phyloP scores from a whole-genome alignment of 2,888 invertebrate genomes.

The Seira sanloemensis region DNA sequence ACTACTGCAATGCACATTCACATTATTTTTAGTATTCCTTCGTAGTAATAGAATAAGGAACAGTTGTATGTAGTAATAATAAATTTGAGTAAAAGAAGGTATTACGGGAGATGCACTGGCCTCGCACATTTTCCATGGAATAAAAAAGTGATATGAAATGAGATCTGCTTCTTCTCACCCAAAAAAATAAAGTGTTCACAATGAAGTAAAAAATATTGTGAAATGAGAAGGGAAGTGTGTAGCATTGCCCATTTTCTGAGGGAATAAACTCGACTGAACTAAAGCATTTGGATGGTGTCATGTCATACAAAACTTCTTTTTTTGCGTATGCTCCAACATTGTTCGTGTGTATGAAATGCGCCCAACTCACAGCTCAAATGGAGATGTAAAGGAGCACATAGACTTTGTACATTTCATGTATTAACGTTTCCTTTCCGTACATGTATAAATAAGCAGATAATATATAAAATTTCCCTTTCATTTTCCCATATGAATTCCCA shows the following conservation, averaged over 20 bases:
- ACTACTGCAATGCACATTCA: slow-evolving; percentile 2
- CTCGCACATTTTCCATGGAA: too few species aligned
- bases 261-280: too few species aligned
- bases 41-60: background rate
- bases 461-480: slow-evolving; percentile 3
- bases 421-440: background rate
- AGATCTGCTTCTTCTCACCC: too few species aligned
- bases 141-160: too few species aligned
- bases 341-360: too few species aligned
- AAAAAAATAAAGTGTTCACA: background rate
- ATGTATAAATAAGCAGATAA: slow-evolving; percentile 1
- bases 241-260: background rate
- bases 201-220: too few species aligned
- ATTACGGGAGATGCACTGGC: too few species aligned
- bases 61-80: background rate
- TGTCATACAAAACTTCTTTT: slow-evolving; percentile 5
- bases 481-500: slow-evolving; percentile 30
- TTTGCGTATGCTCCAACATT: slow-evolving; percentile 5
- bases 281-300: slow-evolving; percentile 5
- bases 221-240: slow-evolving; percentile 7
- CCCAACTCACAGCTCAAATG: background rate
- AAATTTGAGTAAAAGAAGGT: background rate
- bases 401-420: background rate
- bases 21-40: slow-evolving; percentile 16
- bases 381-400: background rate